Conservation (phyloP, 2,797 vertebrate genomes). For the Parotocinclus haroldoi region DNA sequence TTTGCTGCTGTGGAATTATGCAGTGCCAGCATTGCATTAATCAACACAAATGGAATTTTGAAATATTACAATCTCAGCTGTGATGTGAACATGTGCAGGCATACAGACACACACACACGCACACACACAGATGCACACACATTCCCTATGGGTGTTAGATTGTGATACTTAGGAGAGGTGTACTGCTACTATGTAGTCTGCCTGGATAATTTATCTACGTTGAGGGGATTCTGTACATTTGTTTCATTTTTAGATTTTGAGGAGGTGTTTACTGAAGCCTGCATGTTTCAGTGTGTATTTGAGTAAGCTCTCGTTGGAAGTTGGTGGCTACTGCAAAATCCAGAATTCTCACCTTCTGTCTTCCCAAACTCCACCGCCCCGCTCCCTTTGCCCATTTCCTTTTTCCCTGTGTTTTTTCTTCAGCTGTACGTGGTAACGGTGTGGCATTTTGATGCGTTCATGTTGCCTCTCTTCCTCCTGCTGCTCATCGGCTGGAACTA, state of each 20-base stretch:
- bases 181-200: slow-evolving; percentile 46
- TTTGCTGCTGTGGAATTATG: slow-evolving; percentile 52
- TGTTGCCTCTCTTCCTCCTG: slow-evolving; percentile 89
- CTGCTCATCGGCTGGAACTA: slow-evolving; percentile 89
- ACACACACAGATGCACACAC: not conserved
- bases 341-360: slow-evolving; percentile 25
- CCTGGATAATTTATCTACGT: slow-evolving; percentile 46
- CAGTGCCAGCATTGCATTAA: slow-evolving; percentile 59
- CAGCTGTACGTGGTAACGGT: slow-evolving; percentile 90
- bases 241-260: slow-evolving; percentile 56
- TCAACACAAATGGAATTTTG: slow-evolving; percentile 65
- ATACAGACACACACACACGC: not conserved
- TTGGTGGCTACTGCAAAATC: slow-evolving; percentile 47
- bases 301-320: slow-evolving; percentile 16
- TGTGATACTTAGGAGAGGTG: slow-evolving; percentile 16
- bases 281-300: slow-evolving; percentile 39
- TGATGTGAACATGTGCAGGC: slow-evolving; percentile 28
- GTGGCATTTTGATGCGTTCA: slow-evolving; percentile 93
- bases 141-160: slow-evolving; percentile 26
- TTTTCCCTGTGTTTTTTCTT: slow-evolving; percentile 39
- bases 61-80: slow-evolving; percentile 64
- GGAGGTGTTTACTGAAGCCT: slow-evolving; percentile 32
- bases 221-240: slow-evolving; percentile 56
- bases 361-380: not conserved
- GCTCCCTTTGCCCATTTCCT: slow-evolving; percentile 35